Evolutionary conservation across 2,888 invertebrate genomes (phyloP).

Genomic region (Suillia variegata): DNA sequence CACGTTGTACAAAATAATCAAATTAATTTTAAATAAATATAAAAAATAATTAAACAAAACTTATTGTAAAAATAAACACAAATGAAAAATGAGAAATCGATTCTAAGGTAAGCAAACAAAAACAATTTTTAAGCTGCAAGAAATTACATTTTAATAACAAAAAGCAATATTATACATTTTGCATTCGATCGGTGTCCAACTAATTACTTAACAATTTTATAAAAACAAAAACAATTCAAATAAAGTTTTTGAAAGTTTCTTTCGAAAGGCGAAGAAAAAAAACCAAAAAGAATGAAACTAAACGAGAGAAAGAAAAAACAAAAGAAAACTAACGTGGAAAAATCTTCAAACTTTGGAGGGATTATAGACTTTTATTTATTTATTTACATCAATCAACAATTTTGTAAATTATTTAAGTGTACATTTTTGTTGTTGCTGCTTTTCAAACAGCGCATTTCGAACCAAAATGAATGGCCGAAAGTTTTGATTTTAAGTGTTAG

Average conservation of each 20-base stretch:
- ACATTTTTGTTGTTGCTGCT: no score
- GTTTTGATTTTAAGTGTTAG: no score
- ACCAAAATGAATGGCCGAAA: neutral
- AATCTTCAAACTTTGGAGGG: constrained; percentile 50
- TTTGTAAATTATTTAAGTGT: constrained; percentile 4
- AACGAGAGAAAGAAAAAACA: no score
- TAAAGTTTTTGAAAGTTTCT: constrained; percentile 8
- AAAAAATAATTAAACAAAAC: no score
- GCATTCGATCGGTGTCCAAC: constrained; percentile 40
- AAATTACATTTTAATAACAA: constrained; percentile 14
- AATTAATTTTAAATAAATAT: constrained; percentile 15
- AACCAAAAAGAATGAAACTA: no score
- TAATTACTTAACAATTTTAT: constrained; percentile 26
- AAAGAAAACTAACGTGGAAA: constrained; percentile 34
- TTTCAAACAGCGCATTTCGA: constrained; percentile 1
- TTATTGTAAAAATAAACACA: constrained; percentile 4
- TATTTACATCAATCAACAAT: constrained; percentile 8
- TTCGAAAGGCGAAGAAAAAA: no score
- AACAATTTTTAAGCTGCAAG: constrained; percentile 13
- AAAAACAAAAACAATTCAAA: constrained; percentile 20
- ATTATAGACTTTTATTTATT: constrained; percentile 59
- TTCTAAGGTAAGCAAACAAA: constrained; percentile 27
- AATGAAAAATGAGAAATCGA: constrained; percentile 20
- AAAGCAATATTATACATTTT: constrained; percentile 41
- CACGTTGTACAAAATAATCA: constrained; percentile 36